Percentiles rank a stretch among this genome's conserved stretches.
phyloP scores from a whole-genome alignment of 2,113 vertebrate species.

The Sciurus niger region DNA sequence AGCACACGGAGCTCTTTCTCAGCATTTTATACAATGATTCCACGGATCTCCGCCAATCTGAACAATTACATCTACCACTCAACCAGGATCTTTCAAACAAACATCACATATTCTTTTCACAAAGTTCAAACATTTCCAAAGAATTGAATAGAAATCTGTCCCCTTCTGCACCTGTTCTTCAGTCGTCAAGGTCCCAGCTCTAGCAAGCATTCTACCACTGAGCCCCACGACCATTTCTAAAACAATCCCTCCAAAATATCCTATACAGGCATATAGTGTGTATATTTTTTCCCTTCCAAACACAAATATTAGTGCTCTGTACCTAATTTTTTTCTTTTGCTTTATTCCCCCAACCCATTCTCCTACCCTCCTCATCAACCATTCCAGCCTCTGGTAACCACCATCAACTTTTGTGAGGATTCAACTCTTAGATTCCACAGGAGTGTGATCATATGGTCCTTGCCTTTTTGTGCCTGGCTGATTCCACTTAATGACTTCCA shows the following conservation, averaged over 20 bases:
- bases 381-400: background rate
- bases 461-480: background rate
- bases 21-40: background rate
- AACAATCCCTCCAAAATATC: background rate
- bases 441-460: background rate
- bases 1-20: background rate
- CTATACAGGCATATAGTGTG: background rate
- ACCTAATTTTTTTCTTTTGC: background rate
- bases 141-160: background rate
- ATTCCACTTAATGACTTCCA: background rate
- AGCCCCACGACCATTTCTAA: too few species aligned
- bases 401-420: background rate
- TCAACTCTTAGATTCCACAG: background rate
- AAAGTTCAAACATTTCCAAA: background rate
- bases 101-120: background rate
- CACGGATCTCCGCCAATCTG: slow-evolving; percentile 26
- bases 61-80: background rate
- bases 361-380: too few species aligned
- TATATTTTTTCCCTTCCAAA: background rate
- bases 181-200: background rate
- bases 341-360: background rate
- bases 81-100: background rate
- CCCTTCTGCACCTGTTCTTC: background rate
- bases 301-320: background rate
- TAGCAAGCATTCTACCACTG: too few species aligned